Percentiles rank a stretch among this genome's conserved stretches.
Conservation (phyloP, 2,888 invertebrate species). For the Rotaria macrura region DNA sequence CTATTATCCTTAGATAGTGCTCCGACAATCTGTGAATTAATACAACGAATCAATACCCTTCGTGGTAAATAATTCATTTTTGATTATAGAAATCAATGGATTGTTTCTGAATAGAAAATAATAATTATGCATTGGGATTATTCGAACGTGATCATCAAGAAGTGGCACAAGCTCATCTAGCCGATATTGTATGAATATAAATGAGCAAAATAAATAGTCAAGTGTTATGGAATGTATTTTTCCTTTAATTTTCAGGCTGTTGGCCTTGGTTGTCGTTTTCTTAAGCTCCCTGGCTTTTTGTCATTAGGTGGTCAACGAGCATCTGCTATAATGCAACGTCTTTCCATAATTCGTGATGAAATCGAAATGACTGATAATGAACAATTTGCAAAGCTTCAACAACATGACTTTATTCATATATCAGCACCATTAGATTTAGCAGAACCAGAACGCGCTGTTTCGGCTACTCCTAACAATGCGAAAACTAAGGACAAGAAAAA, state of each 20-base stretch:
- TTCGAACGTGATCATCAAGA: not conserved
- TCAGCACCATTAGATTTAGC: not conserved
- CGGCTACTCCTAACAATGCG: not conserved
- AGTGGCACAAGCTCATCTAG: not conserved
- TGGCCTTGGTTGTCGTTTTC: not conserved
- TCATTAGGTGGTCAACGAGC: not conserved
- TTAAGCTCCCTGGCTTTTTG: not conserved
- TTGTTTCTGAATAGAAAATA: not conserved
- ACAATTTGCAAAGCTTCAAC: not conserved
- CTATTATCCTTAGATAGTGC: not conserved
- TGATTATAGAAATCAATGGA: not conserved
- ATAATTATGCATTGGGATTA: not conserved
- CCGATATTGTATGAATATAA: not conserved
- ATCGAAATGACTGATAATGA: not conserved
- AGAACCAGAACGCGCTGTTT: not conserved
- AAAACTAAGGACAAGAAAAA: not conserved
- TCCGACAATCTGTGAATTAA: not conserved
- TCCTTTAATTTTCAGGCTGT: not conserved
- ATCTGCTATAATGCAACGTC: not conserved
- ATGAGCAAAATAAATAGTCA: too few relatives aligned
- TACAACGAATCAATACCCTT: not conserved
- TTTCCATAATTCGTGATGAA: constrained; percentile 1
- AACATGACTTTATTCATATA: not conserved
- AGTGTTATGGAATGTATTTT: too few relatives aligned
- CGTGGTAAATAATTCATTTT: not conserved